Conservation (phyloP, 2,797 vertebrate genomes). For the Myripristis murdjan region DNA sequence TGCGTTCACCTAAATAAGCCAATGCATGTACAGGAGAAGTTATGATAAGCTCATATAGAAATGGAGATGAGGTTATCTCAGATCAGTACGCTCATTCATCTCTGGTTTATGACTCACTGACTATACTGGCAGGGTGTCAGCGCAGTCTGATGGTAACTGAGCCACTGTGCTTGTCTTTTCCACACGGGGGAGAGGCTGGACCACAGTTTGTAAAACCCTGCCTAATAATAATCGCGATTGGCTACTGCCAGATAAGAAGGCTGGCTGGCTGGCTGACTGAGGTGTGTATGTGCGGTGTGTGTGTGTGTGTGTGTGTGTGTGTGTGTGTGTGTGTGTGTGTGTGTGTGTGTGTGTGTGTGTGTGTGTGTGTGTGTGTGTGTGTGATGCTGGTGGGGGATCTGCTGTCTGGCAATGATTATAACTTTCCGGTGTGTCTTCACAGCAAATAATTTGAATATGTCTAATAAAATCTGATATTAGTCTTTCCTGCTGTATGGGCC, state of each 20-base stretch:
- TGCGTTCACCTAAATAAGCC: neutral
- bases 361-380: constrained; percentile 9
- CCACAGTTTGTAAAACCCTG: constrained; percentile 52
- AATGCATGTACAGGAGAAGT: too few relatives aligned
- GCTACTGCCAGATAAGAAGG: constrained; percentile 43
- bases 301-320: constrained; percentile 8
- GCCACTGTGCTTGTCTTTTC: constrained; percentile 62
- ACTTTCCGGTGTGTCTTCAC: constrained; percentile 14
- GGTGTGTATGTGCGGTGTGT: constrained; percentile 6
- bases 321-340: constrained; percentile 7
- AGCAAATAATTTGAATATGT: neutral
- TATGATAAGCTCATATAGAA: neutral
- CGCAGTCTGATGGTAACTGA: constrained; percentile 1
- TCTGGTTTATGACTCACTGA: neutral
- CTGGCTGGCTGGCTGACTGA: neutral
- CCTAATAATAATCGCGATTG: constrained; percentile 57
- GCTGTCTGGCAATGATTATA: constrained; percentile 40
- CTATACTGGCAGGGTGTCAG: neutral
- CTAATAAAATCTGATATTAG: too few relatives aligned
- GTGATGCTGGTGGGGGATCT: constrained; percentile 8
- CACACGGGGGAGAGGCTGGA: constrained; percentile 74
- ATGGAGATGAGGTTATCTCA: constrained; percentile 1
- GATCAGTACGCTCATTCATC: neutral
- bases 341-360: constrained; percentile 12
- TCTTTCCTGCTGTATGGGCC: too few relatives aligned